Conservation (phyloP, 2,888 invertebrate genomes). For the Agrotis segetum region DNA sequence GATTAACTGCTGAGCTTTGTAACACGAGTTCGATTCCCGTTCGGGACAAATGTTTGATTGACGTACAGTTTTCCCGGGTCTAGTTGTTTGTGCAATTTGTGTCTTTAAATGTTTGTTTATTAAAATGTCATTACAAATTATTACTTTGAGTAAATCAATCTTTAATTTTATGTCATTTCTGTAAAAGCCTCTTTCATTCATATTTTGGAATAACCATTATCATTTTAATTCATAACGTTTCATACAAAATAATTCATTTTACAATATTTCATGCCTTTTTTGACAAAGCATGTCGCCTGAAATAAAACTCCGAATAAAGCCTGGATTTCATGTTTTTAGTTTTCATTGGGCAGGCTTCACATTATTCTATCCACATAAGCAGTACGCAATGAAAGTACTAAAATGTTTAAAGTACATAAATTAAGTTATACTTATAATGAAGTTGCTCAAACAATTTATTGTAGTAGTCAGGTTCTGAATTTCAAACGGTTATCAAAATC, state of each 20-base stretch:
- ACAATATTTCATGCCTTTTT: neutral
- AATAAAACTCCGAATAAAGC: conserved; percentile 15
- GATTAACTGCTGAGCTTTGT: no score
- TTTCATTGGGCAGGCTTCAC: conserved; percentile 4
- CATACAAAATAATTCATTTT: no score
- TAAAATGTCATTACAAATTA: neutral
- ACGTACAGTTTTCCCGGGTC: no score
- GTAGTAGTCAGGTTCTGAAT: conserved; percentile 17
- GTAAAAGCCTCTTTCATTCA: neutral
- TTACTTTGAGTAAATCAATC: neutral
- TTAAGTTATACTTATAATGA: conserved; percentile 11
- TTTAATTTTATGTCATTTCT: neutral
- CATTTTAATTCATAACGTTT: neutral
- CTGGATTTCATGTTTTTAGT: conserved; percentile 27
- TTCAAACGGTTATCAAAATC: neutral
- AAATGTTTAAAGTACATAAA: conserved; percentile 1
- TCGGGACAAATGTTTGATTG: no score
- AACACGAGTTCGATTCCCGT: no score
- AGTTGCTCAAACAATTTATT: conserved; percentile 18
- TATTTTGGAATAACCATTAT: neutral
- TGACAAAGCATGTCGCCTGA: neutral
- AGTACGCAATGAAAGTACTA: conserved; percentile 24
- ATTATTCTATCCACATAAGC: conserved; percentile 34
- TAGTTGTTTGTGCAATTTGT: no score
- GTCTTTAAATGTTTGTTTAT: no score